Evolutionary conservation across 2,113 vertebrate genomes (phyloP).

Genomic region (Cephalopterus ornatus): DNA sequence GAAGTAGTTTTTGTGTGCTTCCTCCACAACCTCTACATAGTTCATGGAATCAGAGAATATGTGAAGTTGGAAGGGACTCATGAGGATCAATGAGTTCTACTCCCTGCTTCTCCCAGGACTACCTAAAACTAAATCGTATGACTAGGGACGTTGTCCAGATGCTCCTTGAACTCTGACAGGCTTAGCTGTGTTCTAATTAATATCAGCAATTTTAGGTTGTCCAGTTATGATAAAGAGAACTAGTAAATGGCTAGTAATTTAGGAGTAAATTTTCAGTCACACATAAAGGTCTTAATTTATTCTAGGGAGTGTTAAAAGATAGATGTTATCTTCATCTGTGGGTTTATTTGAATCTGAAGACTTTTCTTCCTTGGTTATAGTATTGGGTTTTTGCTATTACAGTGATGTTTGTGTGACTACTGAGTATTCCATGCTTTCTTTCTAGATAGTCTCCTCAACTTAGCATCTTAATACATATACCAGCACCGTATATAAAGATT

Average conservation of each 20-base stretch:
- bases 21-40: not conserved
- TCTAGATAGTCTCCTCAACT: not conserved
- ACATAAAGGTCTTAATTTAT: not conserved
- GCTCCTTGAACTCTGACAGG: not conserved
- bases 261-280: not conserved
- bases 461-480: not conserved
- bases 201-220: not conserved
- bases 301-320: not conserved
- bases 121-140: not conserved
- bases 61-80: not conserved
- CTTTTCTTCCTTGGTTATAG: not conserved
- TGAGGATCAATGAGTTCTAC: not conserved
- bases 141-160: not conserved
- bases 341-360: not conserved
- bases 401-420: not conserved
- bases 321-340: not conserved
- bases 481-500: not conserved
- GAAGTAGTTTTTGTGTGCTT: not conserved
- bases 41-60: not conserved
- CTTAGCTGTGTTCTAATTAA: not conserved
- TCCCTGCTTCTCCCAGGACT: not conserved
- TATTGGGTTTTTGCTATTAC: not conserved
- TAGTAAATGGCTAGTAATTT: not conserved
- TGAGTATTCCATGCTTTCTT: not conserved
- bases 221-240: not conserved